Conservation (phyloP, 2,888 invertebrate species). For the Phaedon cochleariae region DNA sequence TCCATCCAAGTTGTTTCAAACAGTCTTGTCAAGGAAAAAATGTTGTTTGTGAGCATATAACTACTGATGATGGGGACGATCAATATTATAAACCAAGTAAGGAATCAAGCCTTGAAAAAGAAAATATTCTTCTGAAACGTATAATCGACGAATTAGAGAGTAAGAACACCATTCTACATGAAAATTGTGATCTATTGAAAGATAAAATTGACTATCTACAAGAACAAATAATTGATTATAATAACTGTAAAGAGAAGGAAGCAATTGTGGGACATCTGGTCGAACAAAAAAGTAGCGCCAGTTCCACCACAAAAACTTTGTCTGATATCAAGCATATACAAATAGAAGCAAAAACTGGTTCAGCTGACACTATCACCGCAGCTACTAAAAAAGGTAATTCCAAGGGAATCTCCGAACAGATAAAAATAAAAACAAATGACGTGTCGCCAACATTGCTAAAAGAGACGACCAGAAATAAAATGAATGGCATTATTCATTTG, state of each 20-base stretch:
- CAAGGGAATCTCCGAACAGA: background rate
- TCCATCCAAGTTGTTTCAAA: no score
- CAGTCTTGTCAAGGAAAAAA: no score
- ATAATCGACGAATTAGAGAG: background rate
- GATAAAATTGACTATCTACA: slow-evolving; percentile 2
- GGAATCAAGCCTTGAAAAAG: slow-evolving; percentile 3
- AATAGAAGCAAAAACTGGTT: slow-evolving; percentile 1
- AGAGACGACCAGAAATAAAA: background rate
- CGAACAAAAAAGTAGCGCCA: background rate
- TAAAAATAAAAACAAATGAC: background rate
- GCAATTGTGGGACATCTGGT: slow-evolving; percentile 1
- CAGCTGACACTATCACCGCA: background rate
- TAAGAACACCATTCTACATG: slow-evolving; percentile 1
- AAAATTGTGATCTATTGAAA: background rate
- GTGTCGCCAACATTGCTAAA: background rate
- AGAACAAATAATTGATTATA: slow-evolving; percentile 3
- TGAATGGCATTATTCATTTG: background rate
- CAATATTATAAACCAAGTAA: background rate
- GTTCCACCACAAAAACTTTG: slow-evolving; percentile 2
- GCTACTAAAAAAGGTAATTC: background rate
- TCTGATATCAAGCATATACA: background rate
- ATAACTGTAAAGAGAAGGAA: background rate
- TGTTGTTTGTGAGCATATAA: no score
- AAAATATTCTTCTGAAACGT: slow-evolving; percentile 6
- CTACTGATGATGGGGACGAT: no score